A percentile compares a stretch with the other conserved stretches of the same genome.
Evolutionary conservation across 1,140 invertebrate genomes (phyloP).

Genomic region (Atta texana): DNA sequence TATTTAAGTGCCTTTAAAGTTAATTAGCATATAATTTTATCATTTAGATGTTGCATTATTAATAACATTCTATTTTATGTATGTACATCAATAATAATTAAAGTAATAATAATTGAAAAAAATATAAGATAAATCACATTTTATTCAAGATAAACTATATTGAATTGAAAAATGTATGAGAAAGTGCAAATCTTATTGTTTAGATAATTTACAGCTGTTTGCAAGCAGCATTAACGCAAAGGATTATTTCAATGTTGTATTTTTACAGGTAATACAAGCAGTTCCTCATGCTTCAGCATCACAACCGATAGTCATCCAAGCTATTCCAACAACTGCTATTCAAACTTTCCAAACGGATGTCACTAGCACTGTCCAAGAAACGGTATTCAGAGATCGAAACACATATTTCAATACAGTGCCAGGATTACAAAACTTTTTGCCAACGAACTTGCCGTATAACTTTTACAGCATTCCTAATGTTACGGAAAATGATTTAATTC

Average conservation of each 20-base stretch:
- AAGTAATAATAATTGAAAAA: neutral
- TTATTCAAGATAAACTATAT: neutral
- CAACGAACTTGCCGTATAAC: conserved; percentile 83
- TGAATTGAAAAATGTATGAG: neutral
- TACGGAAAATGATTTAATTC: conserved; percentile 80
- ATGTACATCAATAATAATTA: neutral
- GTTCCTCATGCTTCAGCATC: conserved; percentile 76
- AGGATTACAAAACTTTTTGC: conserved; percentile 81
- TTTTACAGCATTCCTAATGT: conserved; percentile 84
- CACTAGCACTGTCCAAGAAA: conserved; percentile 74
- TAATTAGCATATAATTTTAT: no score
- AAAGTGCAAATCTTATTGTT: conserved; percentile 3
- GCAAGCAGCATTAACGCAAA: neutral
- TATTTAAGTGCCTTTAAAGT: no score
- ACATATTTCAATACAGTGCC: conserved; percentile 82
- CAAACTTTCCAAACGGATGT: conserved; percentile 80
- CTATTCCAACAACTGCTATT: conserved; percentile 80
- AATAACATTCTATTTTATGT: no score
- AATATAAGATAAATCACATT: neutral
- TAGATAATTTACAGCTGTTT: neutral
- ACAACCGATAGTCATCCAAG: conserved; percentile 83
- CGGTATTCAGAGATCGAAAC: conserved; percentile 80
- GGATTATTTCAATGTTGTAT: neutral
- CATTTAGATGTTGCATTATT: no score
- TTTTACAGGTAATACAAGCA: conserved; percentile 82